Evolutionary conservation across 2,113 vertebrate species (phyloP).

Genomic region (Trematocara stigmaticum): DNA sequence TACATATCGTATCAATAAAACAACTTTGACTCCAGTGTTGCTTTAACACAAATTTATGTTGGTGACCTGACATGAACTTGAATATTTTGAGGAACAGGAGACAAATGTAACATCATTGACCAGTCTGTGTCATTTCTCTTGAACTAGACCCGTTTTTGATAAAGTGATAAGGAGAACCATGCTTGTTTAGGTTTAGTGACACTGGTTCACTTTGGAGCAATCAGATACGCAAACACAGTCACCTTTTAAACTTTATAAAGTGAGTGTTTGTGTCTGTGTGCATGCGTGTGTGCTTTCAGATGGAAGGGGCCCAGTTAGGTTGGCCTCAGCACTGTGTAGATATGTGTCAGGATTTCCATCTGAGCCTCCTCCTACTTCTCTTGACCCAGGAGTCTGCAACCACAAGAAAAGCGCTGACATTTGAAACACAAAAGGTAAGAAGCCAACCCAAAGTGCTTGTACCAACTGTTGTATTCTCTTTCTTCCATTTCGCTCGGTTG

Average conservation of each 20-base stretch:
- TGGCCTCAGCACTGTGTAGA: not conserved
- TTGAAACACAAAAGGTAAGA: conserved; percentile 20
- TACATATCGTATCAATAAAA: not conserved
- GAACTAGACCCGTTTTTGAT: not conserved
- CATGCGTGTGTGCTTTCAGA: not conserved
- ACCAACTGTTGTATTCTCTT: not conserved
- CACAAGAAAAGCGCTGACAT: conserved; percentile 36
- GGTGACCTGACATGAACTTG: not conserved
- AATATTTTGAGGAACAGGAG: not conserved
- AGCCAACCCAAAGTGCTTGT: not conserved
- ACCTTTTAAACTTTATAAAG: not conserved
- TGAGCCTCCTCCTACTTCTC: not conserved
- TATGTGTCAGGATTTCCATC: conserved; percentile 30
- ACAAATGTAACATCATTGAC: not conserved
- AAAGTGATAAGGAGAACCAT: not conserved
- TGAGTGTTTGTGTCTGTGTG: not conserved
- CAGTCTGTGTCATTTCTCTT: not conserved
- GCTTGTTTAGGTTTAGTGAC: not conserved
- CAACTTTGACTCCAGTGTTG: not conserved
- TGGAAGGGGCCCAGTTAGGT: not conserved
- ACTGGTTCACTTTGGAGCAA: not conserved
- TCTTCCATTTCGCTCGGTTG: not conserved
- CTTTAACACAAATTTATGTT: not conserved
- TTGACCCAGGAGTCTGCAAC: conserved; percentile 40
- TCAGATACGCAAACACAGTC: not conserved